Percentiles rank a stretch among this genome's conserved stretches.
Conservation (phyloP, 2,113 vertebrate species). For the Daphoenositta chrysoptera region DNA sequence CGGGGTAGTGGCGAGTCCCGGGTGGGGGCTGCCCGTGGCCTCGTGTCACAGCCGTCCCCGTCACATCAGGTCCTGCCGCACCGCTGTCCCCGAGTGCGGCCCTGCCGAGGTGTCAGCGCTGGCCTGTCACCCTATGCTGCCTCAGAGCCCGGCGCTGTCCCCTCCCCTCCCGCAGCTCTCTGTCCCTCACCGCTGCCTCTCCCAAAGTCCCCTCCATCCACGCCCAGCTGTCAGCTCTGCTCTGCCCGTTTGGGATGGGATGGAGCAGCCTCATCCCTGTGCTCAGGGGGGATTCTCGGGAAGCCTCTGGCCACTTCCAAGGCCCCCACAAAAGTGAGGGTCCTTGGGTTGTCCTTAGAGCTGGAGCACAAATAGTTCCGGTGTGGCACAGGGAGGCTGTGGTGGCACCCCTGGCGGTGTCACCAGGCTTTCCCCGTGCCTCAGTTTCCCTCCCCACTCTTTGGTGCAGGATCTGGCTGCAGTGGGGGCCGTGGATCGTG, state of each 20-base stretch:
- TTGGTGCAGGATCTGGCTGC: accelerated
- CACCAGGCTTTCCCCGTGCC: background rate
- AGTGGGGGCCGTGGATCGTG: background rate
- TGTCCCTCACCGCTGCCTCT: background rate
- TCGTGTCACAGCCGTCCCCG: accelerated
- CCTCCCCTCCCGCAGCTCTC: background rate
- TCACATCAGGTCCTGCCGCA: accelerated
- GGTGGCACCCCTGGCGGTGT: background rate
- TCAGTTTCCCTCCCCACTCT: background rate
- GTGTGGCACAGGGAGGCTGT: background rate
- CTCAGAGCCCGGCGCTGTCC: accelerated
- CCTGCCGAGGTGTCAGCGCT: accelerated
- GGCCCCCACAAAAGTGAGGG: accelerated
- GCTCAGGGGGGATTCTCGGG: accelerated
- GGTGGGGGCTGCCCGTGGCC: accelerated
- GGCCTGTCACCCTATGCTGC: background rate
- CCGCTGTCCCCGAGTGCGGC: background rate
- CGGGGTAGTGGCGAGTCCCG: background rate
- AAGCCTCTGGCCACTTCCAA: background rate
- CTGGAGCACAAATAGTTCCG: accelerated
- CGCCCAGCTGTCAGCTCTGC: accelerated
- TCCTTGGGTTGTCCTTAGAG: background rate
- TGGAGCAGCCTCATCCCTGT: background rate
- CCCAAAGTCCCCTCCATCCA: accelerated
- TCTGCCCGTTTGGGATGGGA: accelerated